These are phyloP conservation scores for Frankliniella intonsa DNA, from an alignment of 2,888 invertebrate genomes.

Conservation along the genomic window DNA sequence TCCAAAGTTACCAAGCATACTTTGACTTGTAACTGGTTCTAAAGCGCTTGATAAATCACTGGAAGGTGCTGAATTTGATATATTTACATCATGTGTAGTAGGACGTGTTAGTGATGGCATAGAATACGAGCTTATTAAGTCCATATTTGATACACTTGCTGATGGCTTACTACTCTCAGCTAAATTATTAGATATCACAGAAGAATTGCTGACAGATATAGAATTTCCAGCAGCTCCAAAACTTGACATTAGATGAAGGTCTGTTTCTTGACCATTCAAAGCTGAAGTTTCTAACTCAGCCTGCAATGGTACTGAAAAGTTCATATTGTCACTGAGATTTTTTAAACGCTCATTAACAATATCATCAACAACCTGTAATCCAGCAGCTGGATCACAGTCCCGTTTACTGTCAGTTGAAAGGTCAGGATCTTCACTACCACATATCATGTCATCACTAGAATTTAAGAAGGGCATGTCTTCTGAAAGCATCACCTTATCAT, in stretches of 20 bases:
- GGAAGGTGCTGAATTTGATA: slow-evolving; percentile 4
- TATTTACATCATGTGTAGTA: background rate
- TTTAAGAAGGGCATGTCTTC: slow-evolving; percentile 32
- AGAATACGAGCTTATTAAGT: background rate
- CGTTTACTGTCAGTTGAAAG: slow-evolving; percentile 9
- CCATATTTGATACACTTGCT: background rate
- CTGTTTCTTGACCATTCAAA: background rate
- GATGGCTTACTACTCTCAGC: background rate
- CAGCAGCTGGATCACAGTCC: slow-evolving; percentile 18
- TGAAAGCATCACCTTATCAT: background rate
- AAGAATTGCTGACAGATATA: background rate
- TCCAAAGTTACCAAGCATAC: slow-evolving; percentile 7
- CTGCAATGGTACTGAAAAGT: background rate
- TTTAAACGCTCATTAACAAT: slow-evolving; percentile 37
- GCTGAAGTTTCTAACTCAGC: background rate
- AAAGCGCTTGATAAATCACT: background rate
- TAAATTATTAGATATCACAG: slow-evolving; percentile 14
- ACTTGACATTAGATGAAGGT: background rate
- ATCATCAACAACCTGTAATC: slow-evolving; percentile 37
- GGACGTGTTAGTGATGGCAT: background rate
- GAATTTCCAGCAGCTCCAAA: background rate
- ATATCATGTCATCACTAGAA: slow-evolving; percentile 33
- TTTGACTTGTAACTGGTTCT: background rate
- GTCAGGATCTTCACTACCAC: slow-evolving; percentile 32
- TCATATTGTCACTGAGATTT: slow-evolving; percentile 23